A percentile compares a stretch with the other conserved stretches of the same genome.
Evolutionary conservation across 1,140 invertebrate genomes (phyloP).

Genomic region (Pantala flavescens): DNA sequence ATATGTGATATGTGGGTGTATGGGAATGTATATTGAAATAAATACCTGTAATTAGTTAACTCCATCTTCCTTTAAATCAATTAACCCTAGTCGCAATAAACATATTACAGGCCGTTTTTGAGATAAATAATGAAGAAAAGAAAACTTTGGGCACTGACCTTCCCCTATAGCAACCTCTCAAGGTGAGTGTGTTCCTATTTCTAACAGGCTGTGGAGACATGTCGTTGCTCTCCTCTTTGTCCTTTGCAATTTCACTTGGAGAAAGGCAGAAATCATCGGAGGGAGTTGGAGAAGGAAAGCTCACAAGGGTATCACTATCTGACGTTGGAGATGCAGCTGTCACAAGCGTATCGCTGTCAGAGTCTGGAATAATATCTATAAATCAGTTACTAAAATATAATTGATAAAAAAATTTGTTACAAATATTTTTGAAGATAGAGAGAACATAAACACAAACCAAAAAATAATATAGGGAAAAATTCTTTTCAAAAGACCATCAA

Average conservation of each 20-base stretch:
- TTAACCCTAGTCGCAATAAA: too few species aligned
- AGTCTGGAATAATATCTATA: slow-evolving; percentile 11
- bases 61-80: too few species aligned
- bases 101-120: too few species aligned
- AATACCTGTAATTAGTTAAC: too few species aligned
- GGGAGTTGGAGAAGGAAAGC: slow-evolving; percentile 34
- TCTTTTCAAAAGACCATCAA: too few species aligned
- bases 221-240: neutral
- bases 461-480: too few species aligned
- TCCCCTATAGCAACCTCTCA: neutral
- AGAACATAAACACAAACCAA: slow-evolving; percentile 2
- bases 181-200: neutral
- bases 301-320: slow-evolving; percentile 31
- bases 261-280: slow-evolving; percentile 23
- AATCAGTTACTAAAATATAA: slow-evolving; percentile 29
- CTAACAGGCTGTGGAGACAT: neutral
- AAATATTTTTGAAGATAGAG: neutral
- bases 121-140: neutral
- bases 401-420: slow-evolving; percentile 19
- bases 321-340: slow-evolving; percentile 34
- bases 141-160: neutral
- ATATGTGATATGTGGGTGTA: too few species aligned
- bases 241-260: neutral
- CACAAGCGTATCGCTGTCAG: slow-evolving; percentile 37
- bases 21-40: too few species aligned